A percentile compares a stretch with the other conserved stretches of the same genome.
phyloP scores from a whole-genome alignment of 1,140 invertebrate genomes.

The Atta texana region DNA sequence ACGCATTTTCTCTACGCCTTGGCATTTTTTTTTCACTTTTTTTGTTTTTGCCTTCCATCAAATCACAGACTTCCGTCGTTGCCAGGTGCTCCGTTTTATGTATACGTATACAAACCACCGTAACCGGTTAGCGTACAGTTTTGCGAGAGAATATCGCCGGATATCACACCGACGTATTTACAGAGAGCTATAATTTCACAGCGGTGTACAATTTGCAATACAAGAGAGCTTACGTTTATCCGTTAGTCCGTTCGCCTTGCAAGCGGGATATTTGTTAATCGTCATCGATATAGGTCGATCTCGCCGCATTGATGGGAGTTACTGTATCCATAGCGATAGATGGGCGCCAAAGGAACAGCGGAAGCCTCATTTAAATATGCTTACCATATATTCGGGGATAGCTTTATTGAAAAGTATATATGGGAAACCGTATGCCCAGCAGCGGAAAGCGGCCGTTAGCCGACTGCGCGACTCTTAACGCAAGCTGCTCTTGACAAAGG shows the following conservation, averaged over 20 bases:
- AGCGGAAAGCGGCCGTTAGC: not conserved
- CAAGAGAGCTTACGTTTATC: slow-evolving; percentile 49
- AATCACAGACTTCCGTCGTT: slow-evolving; percentile 43
- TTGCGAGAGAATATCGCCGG: slow-evolving; percentile 38
- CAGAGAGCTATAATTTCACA: slow-evolving; percentile 35
- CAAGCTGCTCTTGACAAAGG: slow-evolving; percentile 45
- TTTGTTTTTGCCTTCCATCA: not conserved
- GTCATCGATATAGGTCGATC: slow-evolving; percentile 33
- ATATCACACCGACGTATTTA: slow-evolving; percentile 25
- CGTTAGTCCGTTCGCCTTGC: slow-evolving; percentile 21
- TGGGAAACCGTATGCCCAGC: not conserved
- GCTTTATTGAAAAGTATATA: slow-evolving; percentile 43
- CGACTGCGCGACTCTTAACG: slow-evolving; percentile 48
- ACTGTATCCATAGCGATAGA: slow-evolving; percentile 14
- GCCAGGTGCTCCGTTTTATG: slow-evolving; percentile 59
- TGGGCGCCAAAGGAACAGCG: not conserved
- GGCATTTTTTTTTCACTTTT: not conserved
- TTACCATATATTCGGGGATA: slow-evolving; percentile 44
- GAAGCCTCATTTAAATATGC: slow-evolving; percentile 56
- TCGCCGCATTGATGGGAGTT: not conserved
- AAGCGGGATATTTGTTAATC: slow-evolving; percentile 40
- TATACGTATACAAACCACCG: slow-evolving; percentile 29
- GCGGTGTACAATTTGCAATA: slow-evolving; percentile 44
- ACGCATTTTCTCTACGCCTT: slow-evolving; percentile 46
- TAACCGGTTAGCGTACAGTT: slow-evolving; percentile 41